Evolutionary conservation across 35 echinoderm and acorn worm species (phyloP).

Genomic region (Acanthaster planci): DNA sequence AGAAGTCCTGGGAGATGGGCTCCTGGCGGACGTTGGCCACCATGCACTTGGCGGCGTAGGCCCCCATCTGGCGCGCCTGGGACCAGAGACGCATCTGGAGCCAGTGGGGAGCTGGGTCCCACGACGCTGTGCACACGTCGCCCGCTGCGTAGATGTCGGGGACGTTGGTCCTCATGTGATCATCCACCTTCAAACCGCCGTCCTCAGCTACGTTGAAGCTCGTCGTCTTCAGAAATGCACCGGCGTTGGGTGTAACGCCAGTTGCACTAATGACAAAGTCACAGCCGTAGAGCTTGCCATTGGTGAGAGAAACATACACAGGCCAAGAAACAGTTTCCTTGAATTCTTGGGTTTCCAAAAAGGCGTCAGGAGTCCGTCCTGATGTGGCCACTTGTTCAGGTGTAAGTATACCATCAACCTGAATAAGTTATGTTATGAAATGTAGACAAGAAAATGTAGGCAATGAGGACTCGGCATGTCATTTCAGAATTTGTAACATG

Average conservation of each 20-base stretch:
- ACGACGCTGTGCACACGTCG: constrained; percentile 92
- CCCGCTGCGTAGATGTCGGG: constrained; percentile 89
- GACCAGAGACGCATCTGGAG: constrained; percentile 97
- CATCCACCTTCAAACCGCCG: constrained; percentile 78
- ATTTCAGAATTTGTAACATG: too few relatives aligned
- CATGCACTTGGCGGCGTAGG: constrained; percentile 93
- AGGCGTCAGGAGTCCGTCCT: neutral
- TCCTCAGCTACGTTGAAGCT: constrained; percentile 65
- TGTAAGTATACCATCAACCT: constrained; percentile 66
- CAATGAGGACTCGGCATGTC: too few relatives aligned
- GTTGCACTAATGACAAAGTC: constrained; percentile 96
- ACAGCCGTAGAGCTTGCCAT: constrained; percentile 90
- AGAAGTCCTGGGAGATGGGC: constrained; percentile 79
- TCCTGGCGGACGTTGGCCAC: constrained; percentile 44
- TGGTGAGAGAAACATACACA: constrained; percentile 83
- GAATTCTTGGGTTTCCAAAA: neutral
- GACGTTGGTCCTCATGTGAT: constrained; percentile 93
- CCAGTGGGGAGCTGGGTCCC: constrained; percentile 88
- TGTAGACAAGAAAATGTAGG: too few relatives aligned
- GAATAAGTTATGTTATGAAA: neutral
- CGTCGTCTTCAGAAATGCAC: neutral
- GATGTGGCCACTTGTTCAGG: constrained; percentile 39
- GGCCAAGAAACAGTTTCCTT: constrained; percentile 47
- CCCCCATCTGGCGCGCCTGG: constrained; percentile 93
- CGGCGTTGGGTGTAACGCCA: constrained; percentile 81